Percentiles rank a stretch among this genome's conserved stretches.
Conservation (phyloP, 2,888 invertebrate genomes). For the Seira musarum region DNA sequence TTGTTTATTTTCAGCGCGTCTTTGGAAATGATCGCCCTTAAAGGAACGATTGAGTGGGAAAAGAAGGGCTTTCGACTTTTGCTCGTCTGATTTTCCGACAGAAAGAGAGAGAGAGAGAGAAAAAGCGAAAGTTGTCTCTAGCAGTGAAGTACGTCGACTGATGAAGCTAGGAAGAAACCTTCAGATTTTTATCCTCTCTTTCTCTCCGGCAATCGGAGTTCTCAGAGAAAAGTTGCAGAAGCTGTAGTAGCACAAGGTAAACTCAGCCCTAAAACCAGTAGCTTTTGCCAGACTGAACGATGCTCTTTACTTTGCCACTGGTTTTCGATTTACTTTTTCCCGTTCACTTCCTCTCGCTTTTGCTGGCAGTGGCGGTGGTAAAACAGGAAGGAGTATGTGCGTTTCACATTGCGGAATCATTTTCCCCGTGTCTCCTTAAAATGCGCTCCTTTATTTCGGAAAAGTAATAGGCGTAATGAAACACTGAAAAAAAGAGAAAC, state of each 20-base stretch:
- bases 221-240: no score
- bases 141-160: slow-evolving; percentile 35
- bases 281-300: no score
- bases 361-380: no score
- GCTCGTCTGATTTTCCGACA: no score
- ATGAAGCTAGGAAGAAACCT: slow-evolving; percentile 24
- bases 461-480: neutral
- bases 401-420: no score
- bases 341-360: neutral
- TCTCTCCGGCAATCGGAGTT: neutral
- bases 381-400: no score
- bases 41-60: neutral
- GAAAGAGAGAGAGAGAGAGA: neutral
- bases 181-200: slow-evolving; percentile 35
- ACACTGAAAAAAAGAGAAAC: neutral
- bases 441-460: neutral
- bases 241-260: no score
- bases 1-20: neutral
- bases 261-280: no score
- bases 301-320: no score
- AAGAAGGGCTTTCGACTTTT: no score
- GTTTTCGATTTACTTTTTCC: neutral
- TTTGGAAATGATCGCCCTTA: neutral
- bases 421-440: neutral
- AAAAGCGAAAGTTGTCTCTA: slow-evolving; percentile 27